Percentiles rank a stretch among this genome's conserved stretches.
These are phyloP conservation scores for Nephrocerus scutellatus DNA, from an alignment of 2,888 invertebrate genomes.

Conservation along the genomic window DNA sequence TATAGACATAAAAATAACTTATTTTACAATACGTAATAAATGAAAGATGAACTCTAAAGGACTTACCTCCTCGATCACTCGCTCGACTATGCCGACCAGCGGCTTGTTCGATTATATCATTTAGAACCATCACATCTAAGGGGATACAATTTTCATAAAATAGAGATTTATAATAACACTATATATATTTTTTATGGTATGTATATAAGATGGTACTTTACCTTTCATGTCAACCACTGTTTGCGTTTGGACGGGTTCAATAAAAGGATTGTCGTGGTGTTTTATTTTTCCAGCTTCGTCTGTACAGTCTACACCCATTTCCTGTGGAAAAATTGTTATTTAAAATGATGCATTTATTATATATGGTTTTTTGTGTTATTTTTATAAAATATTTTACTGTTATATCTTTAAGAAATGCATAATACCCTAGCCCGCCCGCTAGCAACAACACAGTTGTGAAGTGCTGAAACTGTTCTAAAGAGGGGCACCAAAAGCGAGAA, in stretches of 20 bases:
- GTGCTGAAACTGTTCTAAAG: no score
- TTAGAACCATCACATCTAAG: slow-evolving; percentile 91
- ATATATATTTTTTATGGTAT: slow-evolving; percentile 5
- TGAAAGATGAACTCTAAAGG: slow-evolving; percentile 13
- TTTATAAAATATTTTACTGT: no score
- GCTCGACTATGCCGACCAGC: slow-evolving; percentile 80
- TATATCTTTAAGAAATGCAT: no score
- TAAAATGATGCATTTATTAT: not conserved
- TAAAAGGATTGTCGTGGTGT: slow-evolving; percentile 84
- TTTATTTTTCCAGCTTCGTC: slow-evolving; percentile 78
- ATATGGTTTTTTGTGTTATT: no score
- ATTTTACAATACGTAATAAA: slow-evolving; percentile 18
- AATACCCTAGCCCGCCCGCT: no score
- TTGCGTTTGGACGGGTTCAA: slow-evolving; percentile 78
- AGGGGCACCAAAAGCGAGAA: no score
- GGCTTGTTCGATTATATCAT: slow-evolving; percentile 94
- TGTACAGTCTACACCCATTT: slow-evolving; percentile 69
- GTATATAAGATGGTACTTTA: slow-evolving; percentile 38
- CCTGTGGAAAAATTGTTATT: slow-evolving; percentile 49
- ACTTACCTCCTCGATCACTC: slow-evolving; percentile 82
- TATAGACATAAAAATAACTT: slow-evolving; percentile 25
- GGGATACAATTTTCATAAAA: not conserved
- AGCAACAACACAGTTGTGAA: no score
- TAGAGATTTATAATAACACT: slow-evolving; percentile 3
- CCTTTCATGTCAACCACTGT: slow-evolving; percentile 93